Evolutionary conservation across 92 coral and sea anemone genomes (phyloP).

Genomic region (Heliopora coerulea): DNA sequence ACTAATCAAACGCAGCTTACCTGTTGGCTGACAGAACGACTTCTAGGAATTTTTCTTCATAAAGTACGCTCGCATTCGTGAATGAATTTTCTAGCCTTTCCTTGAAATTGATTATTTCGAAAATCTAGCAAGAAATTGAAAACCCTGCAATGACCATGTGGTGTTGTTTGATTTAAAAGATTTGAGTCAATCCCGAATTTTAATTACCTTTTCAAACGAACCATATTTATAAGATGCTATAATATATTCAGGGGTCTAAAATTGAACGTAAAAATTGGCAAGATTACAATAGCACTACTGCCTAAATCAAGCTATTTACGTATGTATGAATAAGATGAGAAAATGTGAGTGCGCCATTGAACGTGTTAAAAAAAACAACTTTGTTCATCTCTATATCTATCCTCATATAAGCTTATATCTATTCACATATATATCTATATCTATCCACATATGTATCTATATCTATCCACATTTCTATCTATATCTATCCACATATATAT

Average conservation of each 20-base stretch:
- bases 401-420: too few relatives aligned
- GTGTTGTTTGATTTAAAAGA: conserved; percentile 43
- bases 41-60: conserved; percentile 78
- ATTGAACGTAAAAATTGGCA: background rate
- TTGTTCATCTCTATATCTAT: too few relatives aligned
- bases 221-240: conserved; percentile 96
- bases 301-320: too few relatives aligned
- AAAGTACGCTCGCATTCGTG: conserved; percentile 57
- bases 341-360: too few relatives aligned
- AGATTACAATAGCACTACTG: background rate
- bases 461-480: too few relatives aligned
- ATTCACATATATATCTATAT: too few relatives aligned
- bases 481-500: too few relatives aligned
- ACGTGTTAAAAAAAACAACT: too few relatives aligned
- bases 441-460: too few relatives aligned
- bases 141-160: conserved; percentile 12
- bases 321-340: too few relatives aligned
- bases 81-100: conserved; percentile 56
- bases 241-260: conserved; percentile 86
- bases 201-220: conserved; percentile 90
- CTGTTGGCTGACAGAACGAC: conserved; percentile 72
- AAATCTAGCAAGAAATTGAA: conserved; percentile 58
- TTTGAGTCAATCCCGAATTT: conserved; percentile 1
- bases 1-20: conserved; percentile 25
- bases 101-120: conserved; percentile 77